Percentiles rank a stretch among this genome's conserved stretches.
Conservation (phyloP, 2,113 vertebrate genomes). For the Petromus typicus region DNA sequence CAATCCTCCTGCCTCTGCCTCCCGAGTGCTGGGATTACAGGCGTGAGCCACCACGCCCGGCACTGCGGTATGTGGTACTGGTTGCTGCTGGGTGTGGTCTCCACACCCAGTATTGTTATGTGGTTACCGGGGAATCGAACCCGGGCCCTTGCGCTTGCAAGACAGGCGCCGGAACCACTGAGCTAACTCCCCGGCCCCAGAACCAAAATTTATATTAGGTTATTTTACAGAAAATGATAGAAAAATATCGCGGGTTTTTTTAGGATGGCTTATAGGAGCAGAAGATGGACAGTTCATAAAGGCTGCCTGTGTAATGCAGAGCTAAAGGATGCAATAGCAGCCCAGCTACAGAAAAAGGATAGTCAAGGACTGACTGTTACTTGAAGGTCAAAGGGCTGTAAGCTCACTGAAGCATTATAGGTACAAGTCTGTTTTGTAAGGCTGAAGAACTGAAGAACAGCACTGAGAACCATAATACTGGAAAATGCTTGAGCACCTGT, state of each 20-base stretch:
- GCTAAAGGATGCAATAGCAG: neutral
- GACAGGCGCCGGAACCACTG: too few relatives aligned
- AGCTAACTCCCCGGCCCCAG: too few relatives aligned
- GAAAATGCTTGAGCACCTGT: neutral
- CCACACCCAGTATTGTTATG: too few relatives aligned
- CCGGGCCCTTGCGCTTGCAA: too few relatives aligned
- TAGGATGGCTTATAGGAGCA: neutral
- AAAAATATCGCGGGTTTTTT: neutral
- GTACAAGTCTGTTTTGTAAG: neutral
- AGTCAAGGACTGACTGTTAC: neutral
- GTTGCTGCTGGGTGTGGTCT: too few relatives aligned
- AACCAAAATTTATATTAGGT: too few relatives aligned
- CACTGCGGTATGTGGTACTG: too few relatives aligned
- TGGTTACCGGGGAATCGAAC: too few relatives aligned
- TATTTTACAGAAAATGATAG: neutral
- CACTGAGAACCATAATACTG: neutral
- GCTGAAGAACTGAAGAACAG: neutral
- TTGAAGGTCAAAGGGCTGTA: neutral
- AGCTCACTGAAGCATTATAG: neutral
- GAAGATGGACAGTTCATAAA: neutral
- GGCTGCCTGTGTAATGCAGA: neutral
- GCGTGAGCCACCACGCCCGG: too few relatives aligned
- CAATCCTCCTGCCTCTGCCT: too few relatives aligned
- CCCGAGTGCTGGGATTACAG: too few relatives aligned
- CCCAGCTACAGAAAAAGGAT: neutral